A percentile compares a stretch with the other conserved stretches of the same genome.
Conservation (phyloP, 2,797 vertebrate genomes). For the Urosaurus nigricauda region DNA sequence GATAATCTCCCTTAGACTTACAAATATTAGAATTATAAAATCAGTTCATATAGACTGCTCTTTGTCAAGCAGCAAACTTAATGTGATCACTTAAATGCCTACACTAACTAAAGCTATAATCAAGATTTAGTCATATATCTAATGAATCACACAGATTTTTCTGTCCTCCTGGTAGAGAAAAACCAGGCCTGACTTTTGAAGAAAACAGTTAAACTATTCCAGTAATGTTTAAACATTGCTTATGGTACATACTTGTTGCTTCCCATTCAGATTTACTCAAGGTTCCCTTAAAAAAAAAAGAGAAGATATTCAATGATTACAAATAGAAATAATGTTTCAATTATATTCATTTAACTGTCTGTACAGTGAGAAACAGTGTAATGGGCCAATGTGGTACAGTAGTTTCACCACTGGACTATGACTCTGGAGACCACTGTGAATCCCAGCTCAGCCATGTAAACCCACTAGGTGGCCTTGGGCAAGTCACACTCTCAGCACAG, state of each 20-base stretch:
- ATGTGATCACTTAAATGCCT: neutral
- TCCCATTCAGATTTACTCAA: slow-evolving; percentile 97
- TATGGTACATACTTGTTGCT: slow-evolving; percentile 89
- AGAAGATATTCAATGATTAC: slow-evolving; percentile 35
- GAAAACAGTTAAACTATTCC: neutral
- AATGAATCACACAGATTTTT: neutral
- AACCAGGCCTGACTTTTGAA: neutral
- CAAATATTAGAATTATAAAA: neutral
- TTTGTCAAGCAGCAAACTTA: neutral
- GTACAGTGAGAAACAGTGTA: neutral
- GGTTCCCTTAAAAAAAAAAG: slow-evolving; percentile 85
- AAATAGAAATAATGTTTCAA: neutral
- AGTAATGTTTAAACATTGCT: slow-evolving; percentile 25
- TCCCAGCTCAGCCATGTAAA: no score
- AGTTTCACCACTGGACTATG: no score
- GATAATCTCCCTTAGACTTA: neutral
- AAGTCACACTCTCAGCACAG: no score
- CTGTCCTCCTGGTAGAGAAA: neutral
- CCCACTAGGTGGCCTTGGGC: no score
- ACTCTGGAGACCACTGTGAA: no score
- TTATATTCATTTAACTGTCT: slow-evolving; percentile 11
- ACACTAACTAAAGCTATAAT: neutral
- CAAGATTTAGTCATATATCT: neutral
- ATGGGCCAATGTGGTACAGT: no score
- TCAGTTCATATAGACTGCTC: neutral